A percentile compares a stretch with the other conserved stretches of the same genome.
These are phyloP conservation scores for Hoplodrina blanda DNA, from an alignment of 2,888 invertebrate species.

Conservation along the genomic window DNA sequence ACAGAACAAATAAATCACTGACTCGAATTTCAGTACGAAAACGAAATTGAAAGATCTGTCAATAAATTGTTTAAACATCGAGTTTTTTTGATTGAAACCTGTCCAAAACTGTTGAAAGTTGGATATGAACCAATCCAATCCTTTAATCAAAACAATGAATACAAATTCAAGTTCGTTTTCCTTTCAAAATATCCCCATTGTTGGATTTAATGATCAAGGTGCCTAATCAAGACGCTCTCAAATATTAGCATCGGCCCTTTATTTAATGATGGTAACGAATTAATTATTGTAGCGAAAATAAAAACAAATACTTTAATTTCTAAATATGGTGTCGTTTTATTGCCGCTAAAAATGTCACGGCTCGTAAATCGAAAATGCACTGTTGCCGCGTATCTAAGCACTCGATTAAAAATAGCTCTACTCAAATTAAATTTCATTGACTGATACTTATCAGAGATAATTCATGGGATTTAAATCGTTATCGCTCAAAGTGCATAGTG, in stretches of 20 bases:
- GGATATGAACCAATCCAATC: slow-evolving; percentile 34
- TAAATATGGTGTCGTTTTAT: background rate
- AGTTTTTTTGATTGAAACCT: slow-evolving; percentile 30
- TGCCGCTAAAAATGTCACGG: background rate
- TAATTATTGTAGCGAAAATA: background rate
- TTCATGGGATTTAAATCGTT: slow-evolving; percentile 76
- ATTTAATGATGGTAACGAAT: background rate
- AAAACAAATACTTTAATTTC: slow-evolving; percentile 2
- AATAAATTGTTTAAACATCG: slow-evolving; percentile 7
- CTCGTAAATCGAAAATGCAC: background rate
- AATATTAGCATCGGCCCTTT: slow-evolving; percentile 14
- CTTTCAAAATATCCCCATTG: slow-evolving; percentile 14
- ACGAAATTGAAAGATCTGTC: slow-evolving; percentile 12
- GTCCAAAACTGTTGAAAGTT: slow-evolving; percentile 30
- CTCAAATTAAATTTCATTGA: slow-evolving; percentile 40
- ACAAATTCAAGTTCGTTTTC: slow-evolving; percentile 7
- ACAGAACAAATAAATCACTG: slow-evolving; percentile 3
- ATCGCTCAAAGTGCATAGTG: slow-evolving; percentile 81
- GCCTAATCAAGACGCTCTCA: slow-evolving; percentile 15
- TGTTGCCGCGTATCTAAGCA: background rate
- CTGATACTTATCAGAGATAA: slow-evolving; percentile 39
- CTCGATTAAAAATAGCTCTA: slow-evolving; percentile 48
- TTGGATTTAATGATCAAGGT: slow-evolving; percentile 20
- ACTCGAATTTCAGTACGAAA: slow-evolving; percentile 12
- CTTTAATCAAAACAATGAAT: slow-evolving; percentile 35